A percentile compares a stretch with the other conserved stretches of the same genome.
phyloP scores from a whole-genome alignment of 1,140 invertebrate species.

The Antheraea mylitta region DNA sequence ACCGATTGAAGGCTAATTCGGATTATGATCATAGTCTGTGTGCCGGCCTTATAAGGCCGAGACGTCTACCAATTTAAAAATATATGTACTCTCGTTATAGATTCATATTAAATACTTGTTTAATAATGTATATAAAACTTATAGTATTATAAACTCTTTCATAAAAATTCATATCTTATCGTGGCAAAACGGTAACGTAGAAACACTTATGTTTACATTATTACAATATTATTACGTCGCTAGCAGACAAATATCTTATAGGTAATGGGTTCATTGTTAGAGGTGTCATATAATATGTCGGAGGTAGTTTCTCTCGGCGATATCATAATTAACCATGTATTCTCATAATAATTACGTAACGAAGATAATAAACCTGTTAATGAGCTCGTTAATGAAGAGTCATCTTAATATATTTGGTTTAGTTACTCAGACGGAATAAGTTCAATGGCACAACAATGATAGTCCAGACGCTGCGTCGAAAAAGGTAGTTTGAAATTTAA shows the following conservation, averaged over 20 bases:
- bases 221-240: neutral
- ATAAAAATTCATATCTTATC: neutral
- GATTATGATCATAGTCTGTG: no score
- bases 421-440: no score
- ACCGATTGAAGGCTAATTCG: no score
- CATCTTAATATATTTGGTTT: neutral
- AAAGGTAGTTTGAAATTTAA: no score
- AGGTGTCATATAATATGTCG: neutral
- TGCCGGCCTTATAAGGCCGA: no score
- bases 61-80: no score
- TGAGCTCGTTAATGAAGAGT: neutral
- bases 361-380: neutral
- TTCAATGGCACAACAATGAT: no score
- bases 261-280: neutral
- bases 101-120: no score
- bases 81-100: no score
- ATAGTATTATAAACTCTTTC: no score
- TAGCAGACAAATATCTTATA: neutral
- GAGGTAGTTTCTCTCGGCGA: neutral
- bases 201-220: neutral
- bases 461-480: no score
- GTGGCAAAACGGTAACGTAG: neutral
- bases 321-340: neutral
- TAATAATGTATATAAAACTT: no score
- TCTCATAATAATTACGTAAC: neutral